These are phyloP conservation scores for Struthidea cinerea DNA, from an alignment of 2,113 vertebrate genomes.

Conservation along the genomic window DNA sequence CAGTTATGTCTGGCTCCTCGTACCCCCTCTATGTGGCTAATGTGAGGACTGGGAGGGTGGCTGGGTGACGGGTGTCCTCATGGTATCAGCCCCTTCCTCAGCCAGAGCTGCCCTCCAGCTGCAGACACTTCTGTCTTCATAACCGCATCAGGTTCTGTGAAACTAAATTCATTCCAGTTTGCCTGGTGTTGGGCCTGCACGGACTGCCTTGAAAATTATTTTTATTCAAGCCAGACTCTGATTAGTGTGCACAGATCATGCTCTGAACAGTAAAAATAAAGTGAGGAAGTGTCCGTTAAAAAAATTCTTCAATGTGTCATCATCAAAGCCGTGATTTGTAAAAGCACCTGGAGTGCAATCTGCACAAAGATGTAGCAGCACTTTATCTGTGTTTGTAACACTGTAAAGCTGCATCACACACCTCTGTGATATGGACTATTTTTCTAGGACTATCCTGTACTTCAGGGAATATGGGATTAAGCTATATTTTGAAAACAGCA, in stretches of 20 bases:
- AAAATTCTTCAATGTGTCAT: background rate
- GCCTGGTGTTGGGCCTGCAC: background rate
- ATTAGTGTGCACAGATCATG: background rate
- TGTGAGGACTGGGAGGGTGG: background rate
- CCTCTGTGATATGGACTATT: background rate
- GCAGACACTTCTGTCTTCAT: background rate
- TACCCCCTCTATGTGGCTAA: background rate
- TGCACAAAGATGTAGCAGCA: background rate
- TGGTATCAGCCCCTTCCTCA: background rate
- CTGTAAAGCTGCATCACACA: background rate
- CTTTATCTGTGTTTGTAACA: background rate
- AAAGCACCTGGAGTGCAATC: background rate
- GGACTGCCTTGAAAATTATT: background rate
- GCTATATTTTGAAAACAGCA: background rate
- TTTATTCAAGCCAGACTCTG: background rate
- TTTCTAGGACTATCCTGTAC: background rate
- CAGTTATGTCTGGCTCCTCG: background rate
- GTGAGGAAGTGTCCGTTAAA: background rate
- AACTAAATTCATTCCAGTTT: background rate
- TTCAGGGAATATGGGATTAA: background rate
- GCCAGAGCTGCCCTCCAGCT: background rate
- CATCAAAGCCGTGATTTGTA: background rate
- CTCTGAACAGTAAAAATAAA: background rate
- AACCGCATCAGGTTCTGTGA: background rate
- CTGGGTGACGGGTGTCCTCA: fast-evolving